Base-by-base conservation (phyloP, 2,888 invertebrate genomes). In the Macaria liturata region DNA sequence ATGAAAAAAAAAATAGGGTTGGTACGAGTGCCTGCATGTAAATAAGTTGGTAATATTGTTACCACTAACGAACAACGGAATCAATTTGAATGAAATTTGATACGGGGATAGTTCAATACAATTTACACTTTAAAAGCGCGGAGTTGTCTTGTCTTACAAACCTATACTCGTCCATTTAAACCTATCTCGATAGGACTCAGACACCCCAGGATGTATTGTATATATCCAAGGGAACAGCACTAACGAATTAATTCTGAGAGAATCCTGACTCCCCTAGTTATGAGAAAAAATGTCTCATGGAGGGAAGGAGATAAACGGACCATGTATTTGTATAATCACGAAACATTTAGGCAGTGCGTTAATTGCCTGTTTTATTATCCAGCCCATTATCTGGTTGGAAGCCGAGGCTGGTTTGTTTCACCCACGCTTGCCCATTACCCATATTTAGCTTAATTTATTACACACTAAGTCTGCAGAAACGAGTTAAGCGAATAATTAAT, bases 261-360 rank as follows among this genome's bases (percentile, higher is more conserved):
- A 39, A 39, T 39, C 39, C 6, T 39, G 39, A 39, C 5, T 5
- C 39, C 5, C 39, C 8, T 39, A 39, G 39, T 39, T 39, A 20
- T 20, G 20, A 2, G 20, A 20, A 20, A 20, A 20, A 20, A 20
- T 37, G 42, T 1, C 8, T n/a, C 9, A 9, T 3, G 42, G 6
- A 4, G 4, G 42, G 42, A 42, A 5, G 9, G 6, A 8, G 9
- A 42, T 42, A 9, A 8, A 53, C 44, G 44, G 44, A 54, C 39
- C 32, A 9, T 39, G 40, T 37, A 42, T 7, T 32, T 46, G 51
- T 59, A 52, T 55, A 48, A 61, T 55, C 52, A 56, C 55, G 66
- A 65, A 63, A 59, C 61, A 54, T 62, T 61, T 57, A 65, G 45
- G 43, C 37, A 57, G 59, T 60, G 48, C 58, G 60, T 64, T 63